phyloP scores from a whole-genome alignment of 1,140 invertebrate genomes.

The Drosophila biarmipes region DNA sequence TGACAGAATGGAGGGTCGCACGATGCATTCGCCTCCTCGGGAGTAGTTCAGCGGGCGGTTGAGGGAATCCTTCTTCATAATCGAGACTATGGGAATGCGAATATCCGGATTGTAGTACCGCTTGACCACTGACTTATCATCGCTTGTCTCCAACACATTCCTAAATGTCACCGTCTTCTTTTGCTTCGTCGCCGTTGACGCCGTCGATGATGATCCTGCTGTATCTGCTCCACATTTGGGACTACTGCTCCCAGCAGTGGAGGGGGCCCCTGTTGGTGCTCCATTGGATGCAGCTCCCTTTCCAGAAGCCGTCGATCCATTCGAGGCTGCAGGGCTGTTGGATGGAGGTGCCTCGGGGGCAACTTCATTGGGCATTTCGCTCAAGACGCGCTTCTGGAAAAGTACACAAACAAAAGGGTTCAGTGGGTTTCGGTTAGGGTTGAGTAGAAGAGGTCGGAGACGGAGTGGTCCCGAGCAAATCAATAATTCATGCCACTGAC shows the following conservation, averaged over 20 bases:
- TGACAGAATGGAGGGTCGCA: constrained; percentile 79
- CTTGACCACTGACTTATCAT: constrained; percentile 81
- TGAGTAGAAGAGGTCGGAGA: not conserved
- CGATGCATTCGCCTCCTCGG: constrained; percentile 77
- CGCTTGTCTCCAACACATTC: constrained; percentile 83
- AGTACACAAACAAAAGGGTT: constrained; percentile 35
- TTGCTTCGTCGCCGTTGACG: constrained; percentile 48
- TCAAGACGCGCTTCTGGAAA: constrained; percentile 58
- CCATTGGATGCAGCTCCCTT: not conserved
- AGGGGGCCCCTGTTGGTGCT: constrained; percentile 8
- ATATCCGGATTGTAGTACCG: constrained; percentile 83
- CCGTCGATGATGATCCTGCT: constrained; percentile 12
- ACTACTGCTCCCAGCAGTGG: constrained; percentile 14
- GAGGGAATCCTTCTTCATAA: constrained; percentile 83
- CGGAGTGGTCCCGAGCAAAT: constrained; percentile 48
- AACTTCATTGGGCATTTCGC: constrained; percentile 67
- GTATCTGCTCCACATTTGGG: constrained; percentile 7
- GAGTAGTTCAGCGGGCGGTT: constrained; percentile 70
- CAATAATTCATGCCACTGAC: constrained; percentile 77
- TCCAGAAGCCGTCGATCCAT: constrained; percentile 5
- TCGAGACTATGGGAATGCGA: constrained; percentile 76
- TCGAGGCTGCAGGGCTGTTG: constrained; percentile 1
- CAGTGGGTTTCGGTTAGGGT: constrained; percentile 31
- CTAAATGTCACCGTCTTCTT: constrained; percentile 84
- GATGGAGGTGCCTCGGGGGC: constrained; percentile 20